A percentile compares a stretch with the other conserved stretches of the same genome.
These are phyloP conservation scores for Chaetops frenatus DNA, from an alignment of 2,113 vertebrate genomes.

Conservation along the genomic window DNA sequence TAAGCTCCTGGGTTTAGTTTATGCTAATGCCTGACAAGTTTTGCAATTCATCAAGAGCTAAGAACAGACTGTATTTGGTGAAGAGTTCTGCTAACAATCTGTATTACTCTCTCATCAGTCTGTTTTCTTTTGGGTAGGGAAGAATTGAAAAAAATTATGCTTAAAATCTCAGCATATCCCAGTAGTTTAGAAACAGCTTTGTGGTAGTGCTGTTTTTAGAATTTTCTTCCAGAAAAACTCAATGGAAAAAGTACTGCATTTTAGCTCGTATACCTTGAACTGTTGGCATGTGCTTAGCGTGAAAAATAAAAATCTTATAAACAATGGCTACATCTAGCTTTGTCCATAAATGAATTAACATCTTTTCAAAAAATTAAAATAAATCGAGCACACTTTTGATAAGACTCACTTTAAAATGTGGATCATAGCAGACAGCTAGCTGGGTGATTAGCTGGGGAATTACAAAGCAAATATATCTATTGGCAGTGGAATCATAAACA, in stretches of 20 bases:
- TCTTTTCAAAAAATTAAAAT: neutral
- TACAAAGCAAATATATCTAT: neutral
- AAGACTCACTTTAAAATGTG: neutral
- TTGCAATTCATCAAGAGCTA: conserved; percentile 9
- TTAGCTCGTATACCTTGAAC: neutral
- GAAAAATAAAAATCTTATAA: neutral
- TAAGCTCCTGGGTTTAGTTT: conserved; percentile 18
- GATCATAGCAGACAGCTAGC: neutral
- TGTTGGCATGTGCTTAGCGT: neutral
- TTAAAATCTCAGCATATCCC: neutral
- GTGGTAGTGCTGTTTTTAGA: neutral
- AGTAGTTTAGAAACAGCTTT: neutral
- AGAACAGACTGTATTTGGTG: conserved; percentile 26
- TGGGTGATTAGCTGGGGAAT: neutral
- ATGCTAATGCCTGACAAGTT: conserved; percentile 34
- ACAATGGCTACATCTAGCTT: neutral
- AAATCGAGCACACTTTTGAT: neutral
- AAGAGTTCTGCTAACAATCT: conserved; percentile 16
- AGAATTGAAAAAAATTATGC: neutral
- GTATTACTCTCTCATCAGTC: neutral
- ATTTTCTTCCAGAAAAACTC: neutral
- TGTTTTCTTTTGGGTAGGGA: neutral
- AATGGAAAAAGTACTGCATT: neutral
- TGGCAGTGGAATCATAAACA: neutral
- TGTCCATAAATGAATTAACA: neutral